These are phyloP conservation scores for Aricia agestis DNA, from an alignment of 1,140 invertebrate species.

Conservation along the genomic window DNA sequence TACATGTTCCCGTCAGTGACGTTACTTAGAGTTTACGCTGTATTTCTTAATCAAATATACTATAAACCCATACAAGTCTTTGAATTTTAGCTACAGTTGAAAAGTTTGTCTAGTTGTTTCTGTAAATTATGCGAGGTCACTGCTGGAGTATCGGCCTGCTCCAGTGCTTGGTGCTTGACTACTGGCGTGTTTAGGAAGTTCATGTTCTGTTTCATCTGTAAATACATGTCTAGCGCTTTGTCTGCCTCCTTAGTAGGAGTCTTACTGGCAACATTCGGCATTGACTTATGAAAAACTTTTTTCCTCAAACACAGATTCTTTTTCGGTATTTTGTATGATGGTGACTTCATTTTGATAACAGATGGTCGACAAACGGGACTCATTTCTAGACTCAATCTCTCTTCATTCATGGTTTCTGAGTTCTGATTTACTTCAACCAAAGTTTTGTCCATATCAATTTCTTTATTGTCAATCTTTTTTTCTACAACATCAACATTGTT, in stretches of 20 bases:
- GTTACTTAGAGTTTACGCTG: no score
- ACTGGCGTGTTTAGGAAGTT: conserved; percentile 58
- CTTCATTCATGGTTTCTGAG: conserved; percentile 24
- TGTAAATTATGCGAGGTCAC: conserved; percentile 61
- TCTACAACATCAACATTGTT: conserved; percentile 13
- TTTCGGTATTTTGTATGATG: conserved; percentile 58
- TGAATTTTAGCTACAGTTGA: conserved; percentile 33
- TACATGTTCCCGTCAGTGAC: no score
- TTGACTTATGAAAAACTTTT: conserved; percentile 53
- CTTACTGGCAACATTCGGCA: conserved; percentile 48
- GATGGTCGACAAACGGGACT: conserved; percentile 34
- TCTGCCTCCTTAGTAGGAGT: conserved; percentile 39
- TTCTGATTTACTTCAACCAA: conserved; percentile 26
- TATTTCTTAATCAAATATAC: background rate
- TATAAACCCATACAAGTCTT: background rate
- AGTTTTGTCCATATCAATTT: conserved; percentile 29
- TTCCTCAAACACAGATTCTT: conserved; percentile 53
- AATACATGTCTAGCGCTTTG: conserved; percentile 52
- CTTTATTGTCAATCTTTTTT: conserved; percentile 13
- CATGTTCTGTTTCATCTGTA: conserved; percentile 64
- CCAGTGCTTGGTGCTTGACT: conserved; percentile 28
- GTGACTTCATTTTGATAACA: conserved; percentile 50
- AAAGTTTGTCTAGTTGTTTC: conserved; percentile 58
- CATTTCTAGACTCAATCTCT: conserved; percentile 27
- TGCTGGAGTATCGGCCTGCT: conserved; percentile 46